Base-by-base conservation (phyloP, 2,113 vertebrate species). In the Phalacrocorax pelagicus region DNA sequence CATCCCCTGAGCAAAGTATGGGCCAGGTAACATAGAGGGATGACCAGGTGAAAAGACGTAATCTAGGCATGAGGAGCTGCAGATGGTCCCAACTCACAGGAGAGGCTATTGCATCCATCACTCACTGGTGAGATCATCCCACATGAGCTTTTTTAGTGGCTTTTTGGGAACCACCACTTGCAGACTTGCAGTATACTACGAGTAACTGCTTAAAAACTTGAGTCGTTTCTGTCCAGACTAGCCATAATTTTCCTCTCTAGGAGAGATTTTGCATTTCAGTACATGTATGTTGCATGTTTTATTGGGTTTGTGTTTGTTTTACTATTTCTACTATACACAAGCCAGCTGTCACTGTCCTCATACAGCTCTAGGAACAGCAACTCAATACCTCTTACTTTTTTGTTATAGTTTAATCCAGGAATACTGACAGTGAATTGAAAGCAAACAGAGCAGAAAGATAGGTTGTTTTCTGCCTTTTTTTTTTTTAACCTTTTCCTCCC, bases 1-100 rank as follows among this genome's bases (percentile, higher is more conserved):
- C 30, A 54, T 12, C 34, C 40, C 42, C 16, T 5, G 26, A 38
- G 20, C 38, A 78, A 92, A n/a, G 23, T 22, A 19, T 0, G 6
- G 61, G 20, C 15, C 55, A 49, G 15, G 34, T 10, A 24, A 22
- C 9, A 4, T 1, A 1, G 17, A 30, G 27, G 30, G 5, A 26
- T 11, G 22, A 42, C 6, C 14, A 7, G 30, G 22, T 13, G 13
- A 22, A 40, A 6, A 65, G 40, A 40, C 46, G 10, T 0, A 26
- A 74, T 51, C 90, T n/a, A 44, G 6, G 30, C 55, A 59, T 11
- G 2, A 72, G 32, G 12, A 40, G 29, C 20, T 17, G 32, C 36
- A 66, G 75, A 8, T 22, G 32, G 13, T 66, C 38, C 52, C 13
- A n/a, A 5, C 34, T 40, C 54, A 4, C 17, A 15, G 12, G 23